Conservation (phyloP, 2,888 invertebrate species). For the Epistrophe eligans region DNA sequence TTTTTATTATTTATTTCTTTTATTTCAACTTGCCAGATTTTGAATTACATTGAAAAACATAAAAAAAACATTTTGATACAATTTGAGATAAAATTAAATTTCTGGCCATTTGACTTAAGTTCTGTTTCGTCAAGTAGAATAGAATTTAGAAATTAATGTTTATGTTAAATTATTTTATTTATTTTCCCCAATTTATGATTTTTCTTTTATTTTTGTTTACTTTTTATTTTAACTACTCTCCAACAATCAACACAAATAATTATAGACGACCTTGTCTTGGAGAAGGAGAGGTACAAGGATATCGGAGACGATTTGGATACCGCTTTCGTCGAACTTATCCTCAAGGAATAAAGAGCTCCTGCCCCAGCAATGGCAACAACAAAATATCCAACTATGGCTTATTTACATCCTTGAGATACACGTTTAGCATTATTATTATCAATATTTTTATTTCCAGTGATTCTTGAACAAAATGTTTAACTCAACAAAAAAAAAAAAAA, state of each 20-base stretch:
- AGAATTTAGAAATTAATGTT: constrained; percentile 60
- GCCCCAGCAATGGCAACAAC: constrained; percentile 34
- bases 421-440: constrained; percentile 56
- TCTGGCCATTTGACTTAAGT: constrained; percentile 64
- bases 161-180: constrained; percentile 68
- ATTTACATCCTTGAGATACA: constrained; percentile 56
- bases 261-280: constrained; percentile 96
- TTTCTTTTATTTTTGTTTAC: constrained; percentile 67
- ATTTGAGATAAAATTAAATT: background rate
- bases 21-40: constrained; percentile 55
- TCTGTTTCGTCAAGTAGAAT: constrained; percentile 69
- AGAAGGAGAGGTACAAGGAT: constrained; percentile 99
- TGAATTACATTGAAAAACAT: background rate
- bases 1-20: constrained; percentile 26
- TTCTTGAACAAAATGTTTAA: constrained; percentile 72
- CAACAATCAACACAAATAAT: constrained; percentile 31
- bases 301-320: constrained; percentile 99
- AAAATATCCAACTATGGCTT: constrained; percentile 48
- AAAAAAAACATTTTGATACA: background rate
- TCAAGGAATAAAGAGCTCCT: constrained; percentile 86
- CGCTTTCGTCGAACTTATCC: constrained; percentile 97
- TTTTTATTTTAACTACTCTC: constrained; percentile 63
- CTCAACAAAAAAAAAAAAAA: constrained; percentile 65
- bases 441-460: constrained; percentile 63
- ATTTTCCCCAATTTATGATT: constrained; percentile 74